Percentiles rank a stretch among this genome's conserved stretches.
phyloP scores from a whole-genome alignment of 2,113 vertebrate genomes.

The Connochaetes taurinus region DNA sequence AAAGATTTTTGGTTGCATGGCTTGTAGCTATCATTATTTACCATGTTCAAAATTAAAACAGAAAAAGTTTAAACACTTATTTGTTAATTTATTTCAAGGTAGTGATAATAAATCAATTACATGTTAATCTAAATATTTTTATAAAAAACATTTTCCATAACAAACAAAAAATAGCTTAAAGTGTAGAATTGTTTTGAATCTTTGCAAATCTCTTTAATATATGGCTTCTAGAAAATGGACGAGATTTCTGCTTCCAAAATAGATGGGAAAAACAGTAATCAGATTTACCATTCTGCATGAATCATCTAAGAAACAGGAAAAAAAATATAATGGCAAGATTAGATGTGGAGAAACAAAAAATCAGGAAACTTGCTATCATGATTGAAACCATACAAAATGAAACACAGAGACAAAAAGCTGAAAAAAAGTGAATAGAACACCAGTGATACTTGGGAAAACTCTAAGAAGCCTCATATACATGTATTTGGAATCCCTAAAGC shows the following conservation, averaged over 20 bases:
- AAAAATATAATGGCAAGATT: neutral
- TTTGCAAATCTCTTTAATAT: neutral
- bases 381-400: neutral
- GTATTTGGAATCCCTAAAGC: neutral
- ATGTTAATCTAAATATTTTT: neutral
- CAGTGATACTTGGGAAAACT: neutral
- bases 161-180: neutral
- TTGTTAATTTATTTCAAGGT: neutral
- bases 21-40: neutral
- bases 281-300: neutral
- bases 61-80: neutral
- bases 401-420: neutral
- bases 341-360: neutral
- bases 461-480: neutral
- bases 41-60: neutral
- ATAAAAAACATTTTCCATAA: neutral
- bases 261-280: neutral
- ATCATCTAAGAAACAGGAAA: neutral
- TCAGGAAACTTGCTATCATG: neutral
- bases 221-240: neutral
- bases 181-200: neutral
- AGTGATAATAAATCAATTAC: neutral
- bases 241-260: neutral
- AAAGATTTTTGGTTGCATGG: neutral
- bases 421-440: neutral